Evolutionary conservation across 2,888 invertebrate species (phyloP).

Genomic region (Drosophila mayaguana): DNA sequence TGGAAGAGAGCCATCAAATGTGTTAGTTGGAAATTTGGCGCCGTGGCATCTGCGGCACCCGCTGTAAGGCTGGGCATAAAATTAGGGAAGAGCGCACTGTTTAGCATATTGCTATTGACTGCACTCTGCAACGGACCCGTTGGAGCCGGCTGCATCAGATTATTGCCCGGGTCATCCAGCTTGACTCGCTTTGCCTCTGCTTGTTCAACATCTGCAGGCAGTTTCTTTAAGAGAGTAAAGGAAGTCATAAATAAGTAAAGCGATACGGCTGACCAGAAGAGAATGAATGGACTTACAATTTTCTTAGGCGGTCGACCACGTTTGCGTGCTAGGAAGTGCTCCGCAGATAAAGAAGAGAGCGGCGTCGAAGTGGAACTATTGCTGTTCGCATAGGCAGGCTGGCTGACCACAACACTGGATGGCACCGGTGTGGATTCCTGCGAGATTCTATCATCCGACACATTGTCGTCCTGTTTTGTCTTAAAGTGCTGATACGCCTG

Average conservation of each 20-base stretch:
- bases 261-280: too few relatives aligned
- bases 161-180: slow-evolving; percentile 59
- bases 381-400: slow-evolving; percentile 15
- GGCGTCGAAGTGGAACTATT: slow-evolving; percentile 78
- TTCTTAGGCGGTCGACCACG: slow-evolving; percentile 84
- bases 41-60: slow-evolving; percentile 56
- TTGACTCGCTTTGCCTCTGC: slow-evolving; percentile 79
- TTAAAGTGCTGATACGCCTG: slow-evolving; percentile 85
- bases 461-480: slow-evolving; percentile 67
- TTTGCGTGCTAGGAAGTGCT: slow-evolving; percentile 83
- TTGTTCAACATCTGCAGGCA: slow-evolving; percentile 68
- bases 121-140: slow-evolving; percentile 11
- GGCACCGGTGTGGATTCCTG: slow-evolving; percentile 64
- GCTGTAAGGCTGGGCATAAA: slow-evolving; percentile 69
- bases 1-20: slow-evolving; percentile 84
- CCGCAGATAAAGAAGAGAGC: slow-evolving; percentile 82
- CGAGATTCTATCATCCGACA: slow-evolving; percentile 19
- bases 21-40: slow-evolving; percentile 82
- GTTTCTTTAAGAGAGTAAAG: slow-evolving; percentile 59
- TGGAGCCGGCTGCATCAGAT: slow-evolving; percentile 9
- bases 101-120: slow-evolving; percentile 18
- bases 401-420: slow-evolving; percentile 3
- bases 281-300: slow-evolving; percentile 73
- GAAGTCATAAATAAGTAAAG: slow-evolving; percentile 1
- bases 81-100: slow-evolving; percentile 60